Evolutionary conservation across 2,113 vertebrate genomes (phyloP), one percentile per base, ranked within the genome.

Genomic region (Aix galericulata): DNA sequence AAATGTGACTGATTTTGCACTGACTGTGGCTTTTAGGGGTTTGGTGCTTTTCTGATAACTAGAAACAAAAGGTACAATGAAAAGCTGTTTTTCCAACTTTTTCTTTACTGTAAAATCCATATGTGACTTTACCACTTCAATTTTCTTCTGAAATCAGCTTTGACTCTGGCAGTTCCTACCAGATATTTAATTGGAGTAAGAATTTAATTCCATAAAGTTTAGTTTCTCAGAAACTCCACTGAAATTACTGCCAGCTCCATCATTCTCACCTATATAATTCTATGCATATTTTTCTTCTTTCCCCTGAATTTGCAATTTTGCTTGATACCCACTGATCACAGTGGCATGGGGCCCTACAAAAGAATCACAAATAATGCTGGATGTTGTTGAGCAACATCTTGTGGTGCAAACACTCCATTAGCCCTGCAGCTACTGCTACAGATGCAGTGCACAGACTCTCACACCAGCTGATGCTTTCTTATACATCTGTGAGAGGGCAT

Each of bases 391-490:
- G 31, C 27, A 87, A 44, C 53, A n/a, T 2, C n/a, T 82, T 67
- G 34, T 44, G 26, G 32, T 55, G 44, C 7, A 46, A 9, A 40
- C 63, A 72, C 3, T 58, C 34, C 38, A 58, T 52, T 34, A 84
- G 17, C 64, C 60, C 48, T 75, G 38, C 29, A 81, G 82, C 72
- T 86, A 53, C 53, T 52, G 38, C 32, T 27, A 38, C 64, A 71
- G 52, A 50, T 18, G 27, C 56, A 36, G 22, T 0, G 0, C 42
- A 5, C 1, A 1, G n/a, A 29, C 20, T 48, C 20, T 64, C 17
- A 25, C 21, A 60, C 8, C 23, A 68, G 32, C 6, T 9, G 60
- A 76, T 2, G 8, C 13, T 79, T 60, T 62, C 34, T 60, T 38
- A n/a, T 82, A 89, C 56, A 89, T 48, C 74, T 79, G 60, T 68